Evolutionary conservation across 23 tunicate genomes (phyloP).

Genomic region (Ascidia mentula): DNA sequence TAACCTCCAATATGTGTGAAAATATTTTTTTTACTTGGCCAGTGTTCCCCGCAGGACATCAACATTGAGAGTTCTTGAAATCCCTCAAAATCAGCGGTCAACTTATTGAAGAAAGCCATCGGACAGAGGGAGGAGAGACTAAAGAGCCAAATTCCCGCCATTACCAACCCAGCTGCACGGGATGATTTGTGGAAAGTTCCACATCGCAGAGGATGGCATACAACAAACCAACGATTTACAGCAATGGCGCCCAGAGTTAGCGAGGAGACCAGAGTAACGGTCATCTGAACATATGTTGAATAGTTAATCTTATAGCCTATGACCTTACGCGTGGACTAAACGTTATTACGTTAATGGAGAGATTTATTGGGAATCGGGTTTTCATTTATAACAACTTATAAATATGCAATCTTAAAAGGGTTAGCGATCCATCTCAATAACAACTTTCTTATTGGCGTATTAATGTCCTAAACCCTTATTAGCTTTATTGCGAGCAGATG

Average conservation of each 20-base stretch:
- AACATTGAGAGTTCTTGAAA: constrained; percentile 22
- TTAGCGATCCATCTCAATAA: too few relatives aligned
- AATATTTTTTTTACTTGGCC: constrained; percentile 29
- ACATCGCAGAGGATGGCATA: constrained; percentile 76
- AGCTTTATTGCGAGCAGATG: too few relatives aligned
- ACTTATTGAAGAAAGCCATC: constrained; percentile 16
- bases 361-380: too few relatives aligned
- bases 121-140: constrained; percentile 46
- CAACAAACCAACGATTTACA: constrained; percentile 85
- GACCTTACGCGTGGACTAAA: too few relatives aligned
- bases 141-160: constrained; percentile 43
- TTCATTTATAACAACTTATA: too few relatives aligned
- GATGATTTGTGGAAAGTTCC: constrained; percentile 38
- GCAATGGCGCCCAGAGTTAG: constrained; percentile 59
- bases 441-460: too few relatives aligned
- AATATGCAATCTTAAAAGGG: too few relatives aligned
- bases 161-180: constrained; percentile 6
- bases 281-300: too few relatives aligned
- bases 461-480: too few relatives aligned
- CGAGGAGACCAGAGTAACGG: constrained; percentile 43
- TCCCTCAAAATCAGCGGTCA: neutral
- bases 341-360: too few relatives aligned
- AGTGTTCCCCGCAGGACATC: constrained; percentile 30
- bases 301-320: too few relatives aligned
- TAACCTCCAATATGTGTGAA: neutral